Percentiles rank a stretch among this genome's conserved stretches.
Conservation (phyloP, 2,888 invertebrate genomes). For the Nomada lathburiana region DNA sequence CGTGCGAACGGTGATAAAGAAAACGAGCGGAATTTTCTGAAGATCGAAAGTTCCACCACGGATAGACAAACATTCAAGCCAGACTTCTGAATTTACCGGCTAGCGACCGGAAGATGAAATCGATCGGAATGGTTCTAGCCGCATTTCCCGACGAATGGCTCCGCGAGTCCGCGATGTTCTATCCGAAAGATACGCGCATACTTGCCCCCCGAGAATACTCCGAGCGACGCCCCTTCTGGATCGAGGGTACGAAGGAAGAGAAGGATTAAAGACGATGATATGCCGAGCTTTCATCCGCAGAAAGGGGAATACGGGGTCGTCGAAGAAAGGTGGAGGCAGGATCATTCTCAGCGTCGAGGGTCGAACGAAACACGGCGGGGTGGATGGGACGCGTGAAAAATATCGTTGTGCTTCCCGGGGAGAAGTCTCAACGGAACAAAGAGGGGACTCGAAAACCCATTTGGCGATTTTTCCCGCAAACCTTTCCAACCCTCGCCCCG, state of each 20-base stretch:
- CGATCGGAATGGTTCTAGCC: neutral
- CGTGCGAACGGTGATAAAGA: no score
- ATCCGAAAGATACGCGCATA: constrained; percentile 24
- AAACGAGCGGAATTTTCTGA: no score
- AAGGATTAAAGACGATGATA: constrained; percentile 48
- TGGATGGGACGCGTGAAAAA: constrained; percentile 33
- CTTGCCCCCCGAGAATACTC: neutral
- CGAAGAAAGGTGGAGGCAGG: neutral
- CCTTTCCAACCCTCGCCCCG: constrained; percentile 6
- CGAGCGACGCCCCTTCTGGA: neutral
- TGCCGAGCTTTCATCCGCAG: neutral
- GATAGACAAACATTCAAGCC: constrained; percentile 18
- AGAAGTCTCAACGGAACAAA: constrained; percentile 33
- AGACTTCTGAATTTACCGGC: constrained; percentile 16
- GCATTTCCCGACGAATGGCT: neutral
- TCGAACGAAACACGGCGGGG: neutral
- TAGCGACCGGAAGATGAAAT: constrained; percentile 1
- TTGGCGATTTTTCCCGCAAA: constrained; percentile 38
- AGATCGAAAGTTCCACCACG: neutral
- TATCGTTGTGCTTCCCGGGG: constrained; percentile 32
- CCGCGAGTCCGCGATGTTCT: constrained; percentile 6
- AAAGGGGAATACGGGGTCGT: neutral
- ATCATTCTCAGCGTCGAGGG: constrained; percentile 18
- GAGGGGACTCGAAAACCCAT: constrained; percentile 44
- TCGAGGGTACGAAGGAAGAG: constrained; percentile 6